Conservation (phyloP, 2,888 invertebrate genomes). For the Patella depressa region DNA sequence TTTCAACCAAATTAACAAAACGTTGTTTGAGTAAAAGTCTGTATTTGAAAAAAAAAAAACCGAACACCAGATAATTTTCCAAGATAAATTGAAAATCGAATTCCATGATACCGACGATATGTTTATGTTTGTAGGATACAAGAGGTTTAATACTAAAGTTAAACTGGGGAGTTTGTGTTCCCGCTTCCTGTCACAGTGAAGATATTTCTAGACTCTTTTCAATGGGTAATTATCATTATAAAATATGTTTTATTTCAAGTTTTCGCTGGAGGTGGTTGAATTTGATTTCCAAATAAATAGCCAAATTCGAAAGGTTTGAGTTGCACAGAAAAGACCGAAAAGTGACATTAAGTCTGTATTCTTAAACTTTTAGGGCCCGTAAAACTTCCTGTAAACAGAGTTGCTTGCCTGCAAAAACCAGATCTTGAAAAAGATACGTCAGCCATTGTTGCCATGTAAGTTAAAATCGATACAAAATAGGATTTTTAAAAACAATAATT, state of each 20-base stretch:
- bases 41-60: no score
- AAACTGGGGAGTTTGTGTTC: slow-evolving; percentile 55
- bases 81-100: background rate
- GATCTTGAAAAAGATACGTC: slow-evolving; percentile 37
- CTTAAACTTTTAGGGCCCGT: slow-evolving; percentile 18
- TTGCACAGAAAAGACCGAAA: no score
- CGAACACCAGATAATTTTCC: background rate
- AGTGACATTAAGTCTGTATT: no score
- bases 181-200: slow-evolving; percentile 42
- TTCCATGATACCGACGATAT: background rate
- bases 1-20: no score
- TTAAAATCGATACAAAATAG: background rate
- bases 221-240: slow-evolving; percentile 39
- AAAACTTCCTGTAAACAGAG: slow-evolving; percentile 36
- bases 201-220: slow-evolving; percentile 47
- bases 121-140: slow-evolving; percentile 36
- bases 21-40: no score
- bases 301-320: no score
- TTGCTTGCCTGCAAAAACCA: slow-evolving; percentile 43
- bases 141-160: slow-evolving; percentile 41
- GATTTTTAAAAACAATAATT: no score
- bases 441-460: slow-evolving; percentile 46
- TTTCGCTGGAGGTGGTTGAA: no score
- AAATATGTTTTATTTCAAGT: no score
- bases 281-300: no score